These are phyloP conservation scores for Axis porcinus DNA, from an alignment of 2,113 vertebrate genomes.

Conservation along the genomic window DNA sequence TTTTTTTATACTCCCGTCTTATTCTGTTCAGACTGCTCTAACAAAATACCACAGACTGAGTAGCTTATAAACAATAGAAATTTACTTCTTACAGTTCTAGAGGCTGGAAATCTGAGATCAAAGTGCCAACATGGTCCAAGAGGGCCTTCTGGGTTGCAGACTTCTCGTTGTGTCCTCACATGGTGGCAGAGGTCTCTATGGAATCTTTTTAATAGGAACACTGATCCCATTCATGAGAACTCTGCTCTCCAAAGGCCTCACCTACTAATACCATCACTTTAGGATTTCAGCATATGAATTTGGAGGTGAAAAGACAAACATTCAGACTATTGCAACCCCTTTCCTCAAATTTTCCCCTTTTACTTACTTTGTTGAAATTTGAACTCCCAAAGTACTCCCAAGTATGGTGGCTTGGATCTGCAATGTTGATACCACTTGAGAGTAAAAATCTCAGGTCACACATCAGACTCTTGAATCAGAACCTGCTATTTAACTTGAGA, in stretches of 20 bases:
- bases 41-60: neutral
- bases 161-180: neutral
- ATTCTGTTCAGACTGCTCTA: neutral
- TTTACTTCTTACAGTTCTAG: neutral
- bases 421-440: neutral
- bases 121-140: neutral
- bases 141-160: neutral
- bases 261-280: neutral
- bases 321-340: neutral
- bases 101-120: neutral
- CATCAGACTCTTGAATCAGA: neutral
- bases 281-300: neutral
- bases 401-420: neutral
- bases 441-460: neutral
- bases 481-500: neutral
- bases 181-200: neutral
- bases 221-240: neutral
- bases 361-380: constrained; percentile 21
- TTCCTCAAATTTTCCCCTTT: neutral
- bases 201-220: neutral
- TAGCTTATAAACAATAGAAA: neutral
- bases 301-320: neutral
- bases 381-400: neutral
- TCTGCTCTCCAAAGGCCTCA: neutral
- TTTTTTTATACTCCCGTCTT: neutral